A percentile compares a stretch with the other conserved stretches of the same genome.
Conservation (phyloP, 2,797 vertebrate species). For the Arctocebus calabarensis region DNA sequence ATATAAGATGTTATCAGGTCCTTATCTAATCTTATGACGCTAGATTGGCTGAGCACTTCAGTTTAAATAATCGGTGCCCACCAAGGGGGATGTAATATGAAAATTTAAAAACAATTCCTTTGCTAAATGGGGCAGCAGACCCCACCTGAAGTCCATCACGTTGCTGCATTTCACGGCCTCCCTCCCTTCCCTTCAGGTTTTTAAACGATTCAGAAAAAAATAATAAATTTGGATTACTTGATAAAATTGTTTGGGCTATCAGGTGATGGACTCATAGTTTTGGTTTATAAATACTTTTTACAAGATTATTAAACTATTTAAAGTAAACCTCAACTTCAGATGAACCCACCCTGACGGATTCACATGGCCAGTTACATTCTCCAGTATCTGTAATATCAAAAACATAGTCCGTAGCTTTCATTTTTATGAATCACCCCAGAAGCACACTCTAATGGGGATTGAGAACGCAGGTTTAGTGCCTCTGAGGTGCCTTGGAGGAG, state of each 20-base stretch:
- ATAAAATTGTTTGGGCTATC: conserved; percentile 79
- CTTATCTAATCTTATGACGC: conserved; percentile 91
- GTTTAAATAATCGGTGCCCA: conserved; percentile 92
- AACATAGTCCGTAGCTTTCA: background rate
- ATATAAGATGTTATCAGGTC: conserved; percentile 90
- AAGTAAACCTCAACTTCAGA: conserved; percentile 84
- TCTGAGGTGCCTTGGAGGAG: background rate
- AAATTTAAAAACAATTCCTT: conserved; percentile 81
- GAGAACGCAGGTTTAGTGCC: background rate
- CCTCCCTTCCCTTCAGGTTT: conserved; percentile 82
- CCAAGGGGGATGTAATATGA: conserved; percentile 85
- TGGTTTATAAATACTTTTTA: conserved; percentile 83
- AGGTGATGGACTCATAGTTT: conserved; percentile 82
- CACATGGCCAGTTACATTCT: conserved; percentile 32
- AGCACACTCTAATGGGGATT: background rate
- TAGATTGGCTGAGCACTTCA: conserved; percentile 92
- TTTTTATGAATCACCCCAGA: background rate
- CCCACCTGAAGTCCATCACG: conserved; percentile 83
- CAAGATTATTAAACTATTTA: conserved; percentile 84
- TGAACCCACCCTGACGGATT: conserved; percentile 80
- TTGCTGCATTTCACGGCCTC: conserved; percentile 80
- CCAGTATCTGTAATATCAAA: background rate
- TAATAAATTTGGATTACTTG: conserved; percentile 71
- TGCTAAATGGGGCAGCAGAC: conserved; percentile 82
- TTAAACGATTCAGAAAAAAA: conserved; percentile 80